Base-by-base conservation (phyloP, 2,888 invertebrate genomes). In the Zele albiditarsus region DNA sequence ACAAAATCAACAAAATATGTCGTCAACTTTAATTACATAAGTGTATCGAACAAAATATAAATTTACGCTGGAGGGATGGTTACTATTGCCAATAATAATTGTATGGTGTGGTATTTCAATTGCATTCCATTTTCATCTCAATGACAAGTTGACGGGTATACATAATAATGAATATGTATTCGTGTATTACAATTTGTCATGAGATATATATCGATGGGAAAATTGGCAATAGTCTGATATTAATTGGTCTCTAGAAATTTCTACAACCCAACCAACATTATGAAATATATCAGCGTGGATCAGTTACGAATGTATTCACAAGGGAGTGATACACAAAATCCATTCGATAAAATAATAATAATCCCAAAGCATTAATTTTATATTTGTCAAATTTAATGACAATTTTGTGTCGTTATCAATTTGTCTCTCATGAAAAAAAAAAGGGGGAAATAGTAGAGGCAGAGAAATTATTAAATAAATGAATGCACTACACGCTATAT, bases 241-340 rank as follows among this genome's bases (percentile, higher is more conserved):
- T 63, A 28, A 60, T 60, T 60, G 27, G 27, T 6, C 60, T 4
- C 28, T 27, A 28, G 28, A 25, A 60, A 60, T 28, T 25, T 60
- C 28, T 27, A 5, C 16, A 0, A 6, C 20, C 20, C 60, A 60
- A 58, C 60, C 3, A 14, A 12, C n/a, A 60, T 60, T 27, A 27
- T 60, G 16, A 27, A 60, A 60, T 60, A 60, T 60, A 28, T 27
- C 60, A 60, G 14, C 10, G 53, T 20, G 53, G 53, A 53, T 53
- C 53, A 53, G 53, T 53, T 53, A 10, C 53, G 20, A 53, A 53
- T 53, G 10, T 20, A 53, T 53, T 53, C 53, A 53, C 23, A 6
- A 23, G 53, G 53, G 53, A 53, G 23, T 8, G 20, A 20, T 53
- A 3, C n/a, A 46, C 14, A 46, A 46, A 46, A 46, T 46, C n/a